A percentile compares a stretch with the other conserved stretches of the same genome.
These are phyloP conservation scores for Coleophora deauratella DNA, from an alignment of 2,888 invertebrate species.

Conservation along the genomic window DNA sequence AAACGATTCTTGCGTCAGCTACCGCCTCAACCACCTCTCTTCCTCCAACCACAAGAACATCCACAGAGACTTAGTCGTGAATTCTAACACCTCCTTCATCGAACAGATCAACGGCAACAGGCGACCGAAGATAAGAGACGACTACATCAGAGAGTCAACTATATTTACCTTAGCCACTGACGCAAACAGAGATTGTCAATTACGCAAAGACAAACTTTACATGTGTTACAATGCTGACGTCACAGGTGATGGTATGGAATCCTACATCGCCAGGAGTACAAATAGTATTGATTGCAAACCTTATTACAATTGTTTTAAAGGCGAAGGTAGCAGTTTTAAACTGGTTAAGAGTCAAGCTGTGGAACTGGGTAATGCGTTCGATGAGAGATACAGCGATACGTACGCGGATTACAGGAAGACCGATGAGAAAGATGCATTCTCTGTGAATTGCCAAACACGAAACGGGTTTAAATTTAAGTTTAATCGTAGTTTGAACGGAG, in stretches of 20 bases:
- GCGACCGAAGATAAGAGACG: slow-evolving; percentile 53
- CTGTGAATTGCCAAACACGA: no score
- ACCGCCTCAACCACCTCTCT: slow-evolving; percentile 58
- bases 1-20: slow-evolving; percentile 65
- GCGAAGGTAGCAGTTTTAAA: slow-evolving; percentile 18
- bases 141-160: slow-evolving; percentile 58
- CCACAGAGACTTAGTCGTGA: slow-evolving; percentile 53
- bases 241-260: slow-evolving; percentile 39
- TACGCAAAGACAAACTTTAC: slow-evolving; percentile 32
- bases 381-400: slow-evolving; percentile 53
- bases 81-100: slow-evolving; percentile 64
- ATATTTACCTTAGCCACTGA: slow-evolving; percentile 60
- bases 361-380: slow-evolving; percentile 18
- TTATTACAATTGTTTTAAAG: slow-evolving; percentile 62
- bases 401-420: slow-evolving; percentile 49
- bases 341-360: slow-evolving; percentile 12
- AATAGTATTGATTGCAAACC: slow-evolving; percentile 64
- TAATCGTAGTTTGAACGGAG: no score
- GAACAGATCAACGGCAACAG: slow-evolving; percentile 60
- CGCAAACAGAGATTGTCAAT: slow-evolving; percentile 58
- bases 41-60: slow-evolving; percentile 63
- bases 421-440: slow-evolving; percentile 35
- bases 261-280: slow-evolving; percentile 51
- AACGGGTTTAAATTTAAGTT: no score
- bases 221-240: slow-evolving; percentile 29